phyloP scores from a whole-genome alignment of 2,888 invertebrate genomes.

The Ochropleura leucogaster region DNA sequence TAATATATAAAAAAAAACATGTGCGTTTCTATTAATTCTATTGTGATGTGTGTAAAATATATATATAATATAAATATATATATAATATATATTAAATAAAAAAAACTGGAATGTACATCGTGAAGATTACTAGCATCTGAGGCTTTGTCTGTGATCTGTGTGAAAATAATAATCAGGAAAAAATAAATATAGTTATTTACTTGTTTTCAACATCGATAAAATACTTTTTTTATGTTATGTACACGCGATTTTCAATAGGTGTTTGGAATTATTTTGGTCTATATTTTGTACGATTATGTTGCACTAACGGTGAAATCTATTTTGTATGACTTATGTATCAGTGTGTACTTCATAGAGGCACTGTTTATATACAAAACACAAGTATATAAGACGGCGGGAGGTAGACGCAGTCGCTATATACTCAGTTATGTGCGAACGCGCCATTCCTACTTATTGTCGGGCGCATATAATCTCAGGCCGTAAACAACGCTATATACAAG shows the following conservation, averaged over 20 bases:
- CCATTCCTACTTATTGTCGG: conserved; percentile 79
- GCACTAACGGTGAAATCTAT: conserved; percentile 83
- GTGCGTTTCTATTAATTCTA: conserved; percentile 73
- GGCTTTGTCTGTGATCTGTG: conserved; percentile 82
- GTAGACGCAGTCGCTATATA: conserved; percentile 20
- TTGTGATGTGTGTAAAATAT: conserved; percentile 62
- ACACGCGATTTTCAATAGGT: conserved; percentile 77
- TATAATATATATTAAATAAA: too few relatives aligned
- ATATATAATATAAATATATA: conserved; percentile 38
- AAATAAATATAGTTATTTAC: conserved; percentile 71
- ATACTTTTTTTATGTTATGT: conserved; percentile 78
- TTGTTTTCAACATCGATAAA: conserved; percentile 80
- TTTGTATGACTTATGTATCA: conserved; percentile 61
- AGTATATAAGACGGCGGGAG: conserved; percentile 42
- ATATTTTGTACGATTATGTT: conserved; percentile 88
- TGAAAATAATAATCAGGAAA: conserved; percentile 68
- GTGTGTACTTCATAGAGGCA: conserved; percentile 78
- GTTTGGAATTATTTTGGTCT: conserved; percentile 88
- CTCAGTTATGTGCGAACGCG: conserved; percentile 48
- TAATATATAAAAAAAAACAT: conserved; percentile 76
- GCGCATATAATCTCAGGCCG: conserved; percentile 78
- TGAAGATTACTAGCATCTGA: conserved; percentile 86
- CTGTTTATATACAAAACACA: conserved; percentile 67
- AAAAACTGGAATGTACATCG: conserved; percentile 82
- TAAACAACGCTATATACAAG: conserved; percentile 77